Evolutionary conservation across 1,140 invertebrate genomes (phyloP).

Genomic region (Lethrus apterus): DNA sequence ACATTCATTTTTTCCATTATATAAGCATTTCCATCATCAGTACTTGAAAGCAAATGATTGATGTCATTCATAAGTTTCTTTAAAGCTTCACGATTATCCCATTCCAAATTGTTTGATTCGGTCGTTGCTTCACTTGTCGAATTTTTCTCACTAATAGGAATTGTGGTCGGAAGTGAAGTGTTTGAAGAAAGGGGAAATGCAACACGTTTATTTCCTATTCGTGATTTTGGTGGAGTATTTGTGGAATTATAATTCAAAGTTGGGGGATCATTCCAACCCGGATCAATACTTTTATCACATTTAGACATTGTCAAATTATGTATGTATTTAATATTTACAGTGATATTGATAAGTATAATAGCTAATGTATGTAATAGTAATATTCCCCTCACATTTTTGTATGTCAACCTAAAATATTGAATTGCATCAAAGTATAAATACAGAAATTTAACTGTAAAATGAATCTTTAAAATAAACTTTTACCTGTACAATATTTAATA

Average conservation of each 20-base stretch:
- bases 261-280: constrained; percentile 36
- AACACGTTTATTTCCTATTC: constrained; percentile 35
- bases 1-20: background rate
- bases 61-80: background rate
- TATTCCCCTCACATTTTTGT: no score
- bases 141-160: background rate
- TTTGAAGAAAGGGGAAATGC: constrained; percentile 28
- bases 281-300: no score
- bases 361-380: no score
- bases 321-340: no score
- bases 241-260: constrained; percentile 28
- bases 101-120: background rate
- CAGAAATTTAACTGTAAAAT: no score
- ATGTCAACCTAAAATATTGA: no score
- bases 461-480: no score
- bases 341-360: no score
- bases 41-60: background rate
- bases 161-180: background rate
- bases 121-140: background rate
- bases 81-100: background rate
- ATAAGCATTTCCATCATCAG: background rate
- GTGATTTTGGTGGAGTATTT: constrained; percentile 33
- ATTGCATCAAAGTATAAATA: no score
- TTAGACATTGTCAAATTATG: no score
- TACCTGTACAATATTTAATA: background rate